These are phyloP conservation scores for Syrista parreyssii DNA, from an alignment of 2,888 invertebrate species.

Conservation along the genomic window DNA sequence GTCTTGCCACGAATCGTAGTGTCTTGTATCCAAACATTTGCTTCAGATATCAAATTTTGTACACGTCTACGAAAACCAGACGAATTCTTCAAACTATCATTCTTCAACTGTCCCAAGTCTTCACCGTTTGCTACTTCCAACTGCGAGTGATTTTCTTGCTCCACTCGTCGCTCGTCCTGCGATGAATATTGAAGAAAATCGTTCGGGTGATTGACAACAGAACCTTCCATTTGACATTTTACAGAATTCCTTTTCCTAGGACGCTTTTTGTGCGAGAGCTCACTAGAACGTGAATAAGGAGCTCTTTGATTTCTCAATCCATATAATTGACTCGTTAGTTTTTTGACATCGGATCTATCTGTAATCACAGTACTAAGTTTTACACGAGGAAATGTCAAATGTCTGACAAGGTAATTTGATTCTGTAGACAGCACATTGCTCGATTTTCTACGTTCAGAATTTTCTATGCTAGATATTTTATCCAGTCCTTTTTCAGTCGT, in stretches of 20 bases:
- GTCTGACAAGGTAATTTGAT: not conserved
- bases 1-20: not conserved
- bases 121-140: not conserved
- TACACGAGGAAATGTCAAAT: not conserved
- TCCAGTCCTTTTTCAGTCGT: not conserved
- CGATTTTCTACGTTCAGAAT: not conserved
- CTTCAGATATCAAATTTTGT: not conserved
- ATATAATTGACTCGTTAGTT: not conserved
- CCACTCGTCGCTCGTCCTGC: not conserved
- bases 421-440: not conserved
- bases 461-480: not conserved
- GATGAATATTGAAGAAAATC: not conserved
- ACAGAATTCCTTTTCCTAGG: not conserved
- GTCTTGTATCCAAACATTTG: not conserved
- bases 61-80: rapidly evolving
- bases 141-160: not conserved
- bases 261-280: not conserved
- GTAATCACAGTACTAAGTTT: not conserved
- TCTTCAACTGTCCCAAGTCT: not conserved
- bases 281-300: not conserved
- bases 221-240: not conserved
- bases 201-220: not conserved
- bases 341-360: not conserved
- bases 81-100: not conserved
- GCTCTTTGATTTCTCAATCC: not conserved